These are phyloP conservation scores for Pogonophryne albipinna DNA, from an alignment of 2,797 vertebrate genomes.

Conservation along the genomic window DNA sequence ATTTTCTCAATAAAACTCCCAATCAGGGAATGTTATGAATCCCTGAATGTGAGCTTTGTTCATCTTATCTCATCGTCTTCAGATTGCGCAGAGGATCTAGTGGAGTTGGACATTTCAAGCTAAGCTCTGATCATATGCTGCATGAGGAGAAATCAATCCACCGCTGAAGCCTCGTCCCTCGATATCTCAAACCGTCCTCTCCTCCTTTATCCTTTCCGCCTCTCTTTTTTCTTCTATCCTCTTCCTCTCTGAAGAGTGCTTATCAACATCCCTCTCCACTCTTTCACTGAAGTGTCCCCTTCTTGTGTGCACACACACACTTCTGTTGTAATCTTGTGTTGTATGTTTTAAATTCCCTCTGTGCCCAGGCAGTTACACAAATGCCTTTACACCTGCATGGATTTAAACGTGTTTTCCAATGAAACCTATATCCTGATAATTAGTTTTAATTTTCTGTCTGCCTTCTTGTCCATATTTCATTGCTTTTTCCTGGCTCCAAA, in stretches of 20 bases:
- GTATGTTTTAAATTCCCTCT: constrained; percentile 8
- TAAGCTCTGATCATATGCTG: constrained; percentile 19
- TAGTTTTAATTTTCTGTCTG: not conserved
- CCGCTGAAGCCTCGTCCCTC: constrained; percentile 31
- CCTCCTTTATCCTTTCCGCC: constrained; percentile 17
- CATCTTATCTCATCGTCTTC: not conserved
- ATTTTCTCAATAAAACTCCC: not conserved
- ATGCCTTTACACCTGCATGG: not conserved
- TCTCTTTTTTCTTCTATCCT: constrained; percentile 16
- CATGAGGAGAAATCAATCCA: constrained; percentile 33
- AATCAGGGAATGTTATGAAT: not conserved
- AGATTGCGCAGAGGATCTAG: not conserved
- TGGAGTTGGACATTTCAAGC: constrained; percentile 8
- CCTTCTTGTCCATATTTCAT: not conserved
- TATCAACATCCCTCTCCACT: constrained; percentile 53
- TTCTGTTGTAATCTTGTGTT: constrained; percentile 1
- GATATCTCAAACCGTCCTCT: constrained; percentile 12
- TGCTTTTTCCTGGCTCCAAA: not conserved
- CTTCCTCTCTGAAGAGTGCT: constrained; percentile 57
- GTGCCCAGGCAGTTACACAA: not conserved
- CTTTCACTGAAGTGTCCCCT: constrained; percentile 26
- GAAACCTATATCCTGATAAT: not conserved
- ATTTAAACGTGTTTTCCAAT: not conserved
- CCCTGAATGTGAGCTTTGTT: not conserved
- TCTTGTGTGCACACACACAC: not conserved